Percentiles rank a stretch among this genome's conserved stretches.
phyloP scores from a whole-genome alignment of 2,888 invertebrate species.

The Trissonchulus sp. region DNA sequence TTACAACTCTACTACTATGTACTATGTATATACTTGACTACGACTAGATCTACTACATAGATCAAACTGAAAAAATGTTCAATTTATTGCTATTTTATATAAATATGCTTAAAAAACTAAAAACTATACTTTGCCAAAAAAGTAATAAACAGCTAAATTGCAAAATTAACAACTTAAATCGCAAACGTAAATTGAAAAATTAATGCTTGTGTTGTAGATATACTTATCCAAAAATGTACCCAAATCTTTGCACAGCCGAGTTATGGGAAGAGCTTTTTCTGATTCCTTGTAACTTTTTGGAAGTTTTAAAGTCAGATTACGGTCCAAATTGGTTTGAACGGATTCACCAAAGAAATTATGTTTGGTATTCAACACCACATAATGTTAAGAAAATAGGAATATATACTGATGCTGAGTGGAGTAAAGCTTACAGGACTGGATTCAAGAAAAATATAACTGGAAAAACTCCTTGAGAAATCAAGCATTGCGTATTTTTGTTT shows the following conservation, averaged over 20 bases:
- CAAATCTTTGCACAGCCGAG: neutral
- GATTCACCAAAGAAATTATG: neutral
- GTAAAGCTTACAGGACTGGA: neutral
- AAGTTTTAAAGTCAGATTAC: neutral
- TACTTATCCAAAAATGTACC: neutral
- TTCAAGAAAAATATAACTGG: slow-evolving; percentile 1
- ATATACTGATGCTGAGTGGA: neutral
- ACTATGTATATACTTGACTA: no score
- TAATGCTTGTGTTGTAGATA: neutral
- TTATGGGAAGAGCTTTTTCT: neutral
- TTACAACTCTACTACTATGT: no score
- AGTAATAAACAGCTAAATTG: no score
- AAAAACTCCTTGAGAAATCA: no score
- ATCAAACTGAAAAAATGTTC: no score
- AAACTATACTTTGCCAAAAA: no score
- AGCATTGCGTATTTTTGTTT: no score
- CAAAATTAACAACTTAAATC: no score
- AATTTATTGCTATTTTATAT: no score
- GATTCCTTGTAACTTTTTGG: neutral
- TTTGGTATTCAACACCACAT: neutral
- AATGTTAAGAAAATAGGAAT: neutral
- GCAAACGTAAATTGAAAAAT: no score
- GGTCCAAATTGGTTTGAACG: neutral
- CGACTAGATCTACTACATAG: no score
- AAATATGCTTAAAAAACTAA: no score